Evolutionary conservation across 2,113 vertebrate genomes (phyloP), one percentile per base, ranked within the genome.

Genomic region (Pollachius pollachius): DNA sequence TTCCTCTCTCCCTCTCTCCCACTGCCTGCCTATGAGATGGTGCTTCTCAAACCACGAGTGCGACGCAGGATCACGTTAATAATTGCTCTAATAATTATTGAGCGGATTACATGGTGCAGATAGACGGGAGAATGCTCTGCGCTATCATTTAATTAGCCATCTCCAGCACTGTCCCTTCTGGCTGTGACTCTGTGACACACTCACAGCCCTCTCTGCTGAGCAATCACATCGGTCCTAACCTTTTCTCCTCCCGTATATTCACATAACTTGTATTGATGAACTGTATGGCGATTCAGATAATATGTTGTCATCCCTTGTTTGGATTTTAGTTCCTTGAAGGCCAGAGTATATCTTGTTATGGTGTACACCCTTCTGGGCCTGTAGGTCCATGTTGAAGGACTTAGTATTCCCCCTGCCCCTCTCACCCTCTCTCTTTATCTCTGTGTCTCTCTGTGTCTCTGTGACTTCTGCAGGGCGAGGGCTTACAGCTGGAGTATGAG

Each of bases 401-500:
- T 23, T 11, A 21, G 8, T 23, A 23, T 60, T 23, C 17, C 12
- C 18, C 12, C 27, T 62, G 12, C 59, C 21, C 19, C 61, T 56
- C 37, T 52, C 8, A 23, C 37, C 52, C 16, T 16, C 19, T 66
- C 48, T 56, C 52, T 30, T 16, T 67, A 17, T 30, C 37, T 54
- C 11, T 27, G n/a, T 34, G 13, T 61, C 67, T 68, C 57, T 60
- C 56, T 19, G 41, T n/a, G 48, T 48, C 65, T 69, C 67, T 17
- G 27, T 8, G 34, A 60, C 19, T 30, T 67, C 67, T 71, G 3
- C 87, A 96, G 95, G 94, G 94, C 13, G 94, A 94, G 12, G 95
- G 95, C 37, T 76, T 97, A 73, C 92, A 93, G 88, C 81, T 97
- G 86, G 94, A 97, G 79, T 97, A 96, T 0, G 95, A 97, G 87